phyloP scores from a whole-genome alignment of 1,140 invertebrate species.

The Sycophaga agraensis region DNA sequence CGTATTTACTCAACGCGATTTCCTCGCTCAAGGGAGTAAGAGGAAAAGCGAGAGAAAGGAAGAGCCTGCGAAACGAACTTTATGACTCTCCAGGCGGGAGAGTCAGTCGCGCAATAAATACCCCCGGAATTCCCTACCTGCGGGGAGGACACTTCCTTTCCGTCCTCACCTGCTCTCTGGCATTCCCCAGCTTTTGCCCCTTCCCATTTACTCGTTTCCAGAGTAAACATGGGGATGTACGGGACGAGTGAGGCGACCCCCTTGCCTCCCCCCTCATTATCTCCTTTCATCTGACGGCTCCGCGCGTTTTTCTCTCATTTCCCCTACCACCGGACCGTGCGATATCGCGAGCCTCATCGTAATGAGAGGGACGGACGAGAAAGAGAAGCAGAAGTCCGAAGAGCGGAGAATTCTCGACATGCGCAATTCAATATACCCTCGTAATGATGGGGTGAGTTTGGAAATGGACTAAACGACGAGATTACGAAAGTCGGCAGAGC shows the following conservation, averaged over 20 bases:
- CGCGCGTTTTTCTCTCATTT: neutral
- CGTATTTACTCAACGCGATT: constrained; percentile 21
- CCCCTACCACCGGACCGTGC: too few relatives aligned
- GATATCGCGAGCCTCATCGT: too few relatives aligned
- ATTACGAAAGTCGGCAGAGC: too few relatives aligned
- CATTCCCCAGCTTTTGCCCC: neutral
- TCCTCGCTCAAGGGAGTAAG: neutral
- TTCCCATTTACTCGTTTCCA: neutral
- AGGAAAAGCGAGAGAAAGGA: neutral
- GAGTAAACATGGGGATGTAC: neutral
- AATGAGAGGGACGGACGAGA: too few relatives aligned
- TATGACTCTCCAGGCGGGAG: neutral
- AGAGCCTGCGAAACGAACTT: constrained; percentile 5
- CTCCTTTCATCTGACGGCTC: constrained; percentile 9
- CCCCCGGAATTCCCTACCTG: neutral
- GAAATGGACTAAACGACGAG: neutral
- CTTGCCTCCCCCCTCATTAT: constrained; percentile 12
- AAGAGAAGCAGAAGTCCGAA: too few relatives aligned
- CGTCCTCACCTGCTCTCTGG: neutral
- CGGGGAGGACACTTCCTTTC: constrained; percentile 5
- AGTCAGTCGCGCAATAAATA: constrained; percentile 22
- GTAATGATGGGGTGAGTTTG: neutral
- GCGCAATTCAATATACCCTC: constrained; percentile 6
- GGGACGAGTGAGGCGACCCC: neutral
- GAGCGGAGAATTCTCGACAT: too few relatives aligned